Evolutionary conservation across 2,888 invertebrate species (phyloP).

Genomic region (Limenitis camilla): DNA sequence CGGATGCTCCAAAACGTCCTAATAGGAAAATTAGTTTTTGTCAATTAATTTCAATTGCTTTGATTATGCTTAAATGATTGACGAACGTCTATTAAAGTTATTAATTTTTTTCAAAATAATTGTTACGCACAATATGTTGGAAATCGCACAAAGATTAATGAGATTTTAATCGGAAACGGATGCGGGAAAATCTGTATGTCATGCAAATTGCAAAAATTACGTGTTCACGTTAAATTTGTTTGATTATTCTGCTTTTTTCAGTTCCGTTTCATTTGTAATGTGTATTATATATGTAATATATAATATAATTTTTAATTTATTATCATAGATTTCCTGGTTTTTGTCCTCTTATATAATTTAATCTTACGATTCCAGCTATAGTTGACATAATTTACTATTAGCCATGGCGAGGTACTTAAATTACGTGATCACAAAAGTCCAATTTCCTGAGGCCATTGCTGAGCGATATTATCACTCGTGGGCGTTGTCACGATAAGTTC

Average conservation of each 20-base stretch:
- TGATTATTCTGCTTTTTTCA: too few relatives aligned
- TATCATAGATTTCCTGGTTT: neutral
- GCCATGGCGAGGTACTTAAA: slow-evolving; percentile 8
- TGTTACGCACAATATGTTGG: neutral
- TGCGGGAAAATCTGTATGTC: slow-evolving; percentile 1
- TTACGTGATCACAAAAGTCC: slow-evolving; percentile 21
- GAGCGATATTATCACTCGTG: slow-evolving; percentile 54
- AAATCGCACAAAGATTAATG: neutral
- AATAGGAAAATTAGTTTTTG: slow-evolving; percentile 20
- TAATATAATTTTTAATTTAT: too few relatives aligned
- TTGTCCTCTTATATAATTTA: neutral
- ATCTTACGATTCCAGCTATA: slow-evolving; percentile 2
- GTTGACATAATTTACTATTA: slow-evolving; percentile 1
- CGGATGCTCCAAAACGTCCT: slow-evolving; percentile 23
- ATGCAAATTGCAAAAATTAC: too few relatives aligned
- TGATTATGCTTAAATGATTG: neutral
- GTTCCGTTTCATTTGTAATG: too few relatives aligned
- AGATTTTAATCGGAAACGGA: neutral
- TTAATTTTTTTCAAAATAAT: neutral
- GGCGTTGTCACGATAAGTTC: slow-evolving; percentile 53
- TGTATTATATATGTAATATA: too few relatives aligned
- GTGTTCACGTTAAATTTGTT: too few relatives aligned
- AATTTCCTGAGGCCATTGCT: slow-evolving; percentile 22
- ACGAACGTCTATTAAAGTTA: neutral
- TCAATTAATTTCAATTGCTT: slow-evolving; percentile 8